These are phyloP conservation scores for Girardinichthys multiradiatus DNA, from an alignment of 2,113 vertebrate species.

Conservation along the genomic window DNA sequence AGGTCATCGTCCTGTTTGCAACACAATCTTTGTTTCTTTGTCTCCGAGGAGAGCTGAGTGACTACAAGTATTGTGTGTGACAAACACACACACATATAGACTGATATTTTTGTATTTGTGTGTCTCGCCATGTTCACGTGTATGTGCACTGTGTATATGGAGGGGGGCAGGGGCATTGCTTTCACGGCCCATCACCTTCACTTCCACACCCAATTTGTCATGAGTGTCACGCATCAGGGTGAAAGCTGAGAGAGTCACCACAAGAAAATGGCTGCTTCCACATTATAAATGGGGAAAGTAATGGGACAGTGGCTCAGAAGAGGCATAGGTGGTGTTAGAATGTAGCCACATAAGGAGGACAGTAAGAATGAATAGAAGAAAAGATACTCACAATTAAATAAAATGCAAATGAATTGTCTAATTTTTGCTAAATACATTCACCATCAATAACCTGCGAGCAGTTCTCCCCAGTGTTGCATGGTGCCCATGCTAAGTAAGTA, in stretches of 20 bases:
- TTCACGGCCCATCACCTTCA: constrained; percentile 88
- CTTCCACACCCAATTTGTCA: constrained; percentile 89
- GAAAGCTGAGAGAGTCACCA: constrained; percentile 81
- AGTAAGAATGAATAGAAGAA: constrained; percentile 57
- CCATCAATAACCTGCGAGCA: constrained; percentile 47
- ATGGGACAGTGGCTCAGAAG: constrained; percentile 50
- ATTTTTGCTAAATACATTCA: constrained; percentile 53
- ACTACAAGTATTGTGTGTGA: constrained; percentile 36
- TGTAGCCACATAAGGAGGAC: constrained; percentile 16
- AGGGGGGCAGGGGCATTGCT: constrained; percentile 77
- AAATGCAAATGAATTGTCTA: constrained; percentile 44
- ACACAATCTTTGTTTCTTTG: constrained; percentile 82
- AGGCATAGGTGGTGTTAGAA: constrained; percentile 36
- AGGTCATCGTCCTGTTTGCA: constrained; percentile 81
- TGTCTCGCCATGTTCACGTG: constrained; percentile 51
- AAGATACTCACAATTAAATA: constrained; percentile 45
- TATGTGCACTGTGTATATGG: constrained; percentile 64
- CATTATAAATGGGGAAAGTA: constrained; percentile 68
- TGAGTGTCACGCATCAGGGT: constrained; percentile 88
- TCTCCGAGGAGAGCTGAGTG: constrained; percentile 70
- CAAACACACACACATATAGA: neutral
- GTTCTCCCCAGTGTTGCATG: constrained; percentile 29
- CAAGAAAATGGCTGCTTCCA: constrained; percentile 87
- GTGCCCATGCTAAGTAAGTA: constrained; percentile 72
- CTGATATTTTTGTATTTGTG: constrained; percentile 51